Evolutionary conservation across 64 coral and sea anemone species (phyloP).

Genomic region (Cladopsammia gracilis): DNA sequence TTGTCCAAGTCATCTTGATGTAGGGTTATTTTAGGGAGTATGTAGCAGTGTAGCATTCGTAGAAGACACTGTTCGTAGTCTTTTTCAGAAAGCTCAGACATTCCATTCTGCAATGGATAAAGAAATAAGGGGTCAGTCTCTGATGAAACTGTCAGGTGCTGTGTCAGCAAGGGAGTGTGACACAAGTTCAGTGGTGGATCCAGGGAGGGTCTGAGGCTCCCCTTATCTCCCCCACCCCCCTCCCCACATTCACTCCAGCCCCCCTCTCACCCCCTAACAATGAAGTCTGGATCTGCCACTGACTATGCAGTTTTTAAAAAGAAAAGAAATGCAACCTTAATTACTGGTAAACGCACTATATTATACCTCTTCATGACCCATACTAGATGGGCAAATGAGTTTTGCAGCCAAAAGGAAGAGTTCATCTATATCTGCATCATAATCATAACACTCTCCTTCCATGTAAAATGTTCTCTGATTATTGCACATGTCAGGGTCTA

Average conservation of each 20-base stretch:
- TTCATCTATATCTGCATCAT: constrained; percentile 94
- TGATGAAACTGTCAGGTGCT: no score
- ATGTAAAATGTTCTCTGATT: constrained; percentile 74
- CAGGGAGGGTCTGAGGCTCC: no score
- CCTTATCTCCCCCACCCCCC: no score
- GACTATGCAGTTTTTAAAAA: no score
- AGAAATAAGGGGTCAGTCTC: not conserved
- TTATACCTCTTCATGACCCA: constrained; percentile 35
- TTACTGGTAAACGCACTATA: no score
- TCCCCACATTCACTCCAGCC: no score
- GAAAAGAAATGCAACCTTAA: no score
- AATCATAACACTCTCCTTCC: constrained; percentile 94
- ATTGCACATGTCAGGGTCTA: constrained; percentile 25
- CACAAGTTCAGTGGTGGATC: no score
- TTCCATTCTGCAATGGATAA: not conserved
- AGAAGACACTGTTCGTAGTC: constrained; percentile 79
- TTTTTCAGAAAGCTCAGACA: constrained; percentile 53
- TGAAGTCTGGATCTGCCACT: no score
- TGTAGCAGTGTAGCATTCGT: constrained; percentile 96
- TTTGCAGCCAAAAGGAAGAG: constrained; percentile 82
- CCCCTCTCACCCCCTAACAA: no score
- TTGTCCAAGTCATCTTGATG: constrained; percentile 75
- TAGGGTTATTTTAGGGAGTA: constrained; percentile 89
- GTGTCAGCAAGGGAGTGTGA: no score
- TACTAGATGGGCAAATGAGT: constrained; percentile 62